These are phyloP conservation scores for Chionodraco myersi DNA, from an alignment of 2,113 vertebrate species.

Conservation along the genomic window DNA sequence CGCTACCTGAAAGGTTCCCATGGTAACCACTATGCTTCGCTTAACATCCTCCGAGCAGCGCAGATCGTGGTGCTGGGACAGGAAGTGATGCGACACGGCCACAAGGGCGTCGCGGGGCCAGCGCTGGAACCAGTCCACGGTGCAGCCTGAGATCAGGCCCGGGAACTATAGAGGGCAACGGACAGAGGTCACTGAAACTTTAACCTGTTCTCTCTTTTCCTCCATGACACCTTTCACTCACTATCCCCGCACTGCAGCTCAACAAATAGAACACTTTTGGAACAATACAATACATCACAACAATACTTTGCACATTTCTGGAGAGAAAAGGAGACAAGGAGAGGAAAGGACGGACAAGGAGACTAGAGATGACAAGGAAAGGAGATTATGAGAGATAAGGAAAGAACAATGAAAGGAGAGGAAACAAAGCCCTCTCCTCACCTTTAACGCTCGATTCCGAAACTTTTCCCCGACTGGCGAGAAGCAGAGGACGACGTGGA, in stretches of 20 bases:
- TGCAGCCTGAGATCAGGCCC: conserved; percentile 89
- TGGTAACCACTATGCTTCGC: conserved; percentile 83
- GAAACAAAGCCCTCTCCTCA: conserved; percentile 4
- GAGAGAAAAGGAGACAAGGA: no score
- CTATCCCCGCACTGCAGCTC: no score
- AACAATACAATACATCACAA: no score
- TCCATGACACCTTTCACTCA: no score
- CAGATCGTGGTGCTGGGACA: conserved; percentile 81
- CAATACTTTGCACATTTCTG: no score
- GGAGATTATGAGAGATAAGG: no score
- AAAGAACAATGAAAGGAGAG: no score
- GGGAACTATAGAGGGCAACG: conserved; percentile 81
- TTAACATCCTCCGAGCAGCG: conserved; percentile 86
- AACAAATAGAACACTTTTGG: no score
- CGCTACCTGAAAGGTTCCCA: conserved; percentile 86
- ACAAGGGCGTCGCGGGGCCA: conserved; percentile 90
- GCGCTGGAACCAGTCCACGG: conserved; percentile 88
- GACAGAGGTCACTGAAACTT: not conserved
- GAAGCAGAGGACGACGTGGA: conserved; percentile 89
- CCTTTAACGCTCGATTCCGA: conserved; percentile 81
- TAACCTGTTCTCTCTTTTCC: no score
- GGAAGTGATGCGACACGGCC: conserved; percentile 88
- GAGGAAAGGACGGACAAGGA: no score
- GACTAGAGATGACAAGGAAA: no score
- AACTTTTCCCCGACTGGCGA: conserved; percentile 90